Conservation (phyloP, 2,797 vertebrate species). For the Microchirus variegatus region DNA sequence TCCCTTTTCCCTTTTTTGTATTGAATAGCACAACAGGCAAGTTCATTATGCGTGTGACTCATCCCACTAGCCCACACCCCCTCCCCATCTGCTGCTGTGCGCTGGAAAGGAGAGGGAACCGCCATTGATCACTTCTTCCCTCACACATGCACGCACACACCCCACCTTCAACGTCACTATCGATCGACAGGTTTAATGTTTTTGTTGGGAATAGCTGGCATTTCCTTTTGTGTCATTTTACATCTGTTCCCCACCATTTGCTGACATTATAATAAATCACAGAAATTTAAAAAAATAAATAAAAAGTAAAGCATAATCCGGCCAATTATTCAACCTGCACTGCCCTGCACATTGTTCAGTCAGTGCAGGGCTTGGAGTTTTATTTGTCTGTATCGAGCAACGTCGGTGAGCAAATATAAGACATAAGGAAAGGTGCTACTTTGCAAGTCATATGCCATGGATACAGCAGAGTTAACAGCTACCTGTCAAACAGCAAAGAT, state of each 20-base stretch:
- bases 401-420: conserved; percentile 14
- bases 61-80: conserved; percentile 84
- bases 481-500: conserved; percentile 21
- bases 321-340: conserved; percentile 35
- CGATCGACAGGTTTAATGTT: conserved; percentile 81
- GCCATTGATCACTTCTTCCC: conserved; percentile 86
- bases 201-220: conserved; percentile 70
- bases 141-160: conserved; percentile 82
- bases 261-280: conserved; percentile 50
- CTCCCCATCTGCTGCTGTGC: conserved; percentile 84
- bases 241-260: conserved; percentile 59
- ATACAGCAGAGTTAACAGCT: conserved; percentile 28
- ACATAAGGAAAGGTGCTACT: conserved; percentile 9
- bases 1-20: conserved; percentile 74
- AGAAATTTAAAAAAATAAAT: conserved; percentile 16
- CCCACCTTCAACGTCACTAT: conserved; percentile 81
- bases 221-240: conserved; percentile 73
- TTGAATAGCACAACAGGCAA: conserved; percentile 85
- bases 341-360: conserved; percentile 21
- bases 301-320: conserved; percentile 38
- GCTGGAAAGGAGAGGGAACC: conserved; percentile 84
- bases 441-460: conserved; percentile 18
- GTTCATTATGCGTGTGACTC: conserved; percentile 87
- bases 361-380: conserved; percentile 12
- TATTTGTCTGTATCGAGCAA: conserved; percentile 1